Base-by-base conservation (phyloP, 2,888 invertebrate genomes). In the Erebia aethiops region DNA sequence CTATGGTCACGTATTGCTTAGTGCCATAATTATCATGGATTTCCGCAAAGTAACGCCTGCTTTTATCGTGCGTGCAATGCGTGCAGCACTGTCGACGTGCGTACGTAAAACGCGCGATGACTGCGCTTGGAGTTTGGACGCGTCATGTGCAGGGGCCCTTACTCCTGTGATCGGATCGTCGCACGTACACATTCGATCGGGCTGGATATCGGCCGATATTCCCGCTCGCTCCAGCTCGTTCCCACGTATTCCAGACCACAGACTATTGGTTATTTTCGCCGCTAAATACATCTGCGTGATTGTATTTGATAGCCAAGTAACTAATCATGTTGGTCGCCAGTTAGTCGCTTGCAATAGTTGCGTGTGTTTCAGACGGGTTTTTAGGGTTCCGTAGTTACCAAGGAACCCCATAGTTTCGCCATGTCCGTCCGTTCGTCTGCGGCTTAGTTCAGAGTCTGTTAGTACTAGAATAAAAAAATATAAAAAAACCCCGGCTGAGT, bases 161-260 rank as follows among this genome's bases (percentile, higher is more conserved):
- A 69, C 54, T 41, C 67, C 67, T 65, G n/a, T 62, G 65, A 63
- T 71, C 69, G 76, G 77, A 82, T 78, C 74, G 77, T 76, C 71
- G 70, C 81, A 80, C 81, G 82, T 80, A 76, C 77, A 71, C 75
- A 75, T 75, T 75, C 71, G 51, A 62, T 57, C 57, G 64, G n/a
- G 61, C 63, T 64, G 67, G 73, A 74, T 75, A 75, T 71, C 72
- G 72, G 71, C 74, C 71, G 65, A 66, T 73, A 70, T 75, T 76
- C 76, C 75, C 78, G 78, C 78, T 76, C 56, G 67, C 74, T 76
- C 76, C 75, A 77, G 78, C 78, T 76, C 56, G 67, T 77, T 76
- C 77, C 76, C 79, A 80, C 79, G 76, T 58, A 66, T 41, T 43
- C 62, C 61, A 67, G 18, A 62, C n/a, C n/a, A 14, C 52, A n/a